These are phyloP conservation scores for Tyto alba DNA, from an alignment of 2,113 vertebrate species.

Conservation along the genomic window DNA sequence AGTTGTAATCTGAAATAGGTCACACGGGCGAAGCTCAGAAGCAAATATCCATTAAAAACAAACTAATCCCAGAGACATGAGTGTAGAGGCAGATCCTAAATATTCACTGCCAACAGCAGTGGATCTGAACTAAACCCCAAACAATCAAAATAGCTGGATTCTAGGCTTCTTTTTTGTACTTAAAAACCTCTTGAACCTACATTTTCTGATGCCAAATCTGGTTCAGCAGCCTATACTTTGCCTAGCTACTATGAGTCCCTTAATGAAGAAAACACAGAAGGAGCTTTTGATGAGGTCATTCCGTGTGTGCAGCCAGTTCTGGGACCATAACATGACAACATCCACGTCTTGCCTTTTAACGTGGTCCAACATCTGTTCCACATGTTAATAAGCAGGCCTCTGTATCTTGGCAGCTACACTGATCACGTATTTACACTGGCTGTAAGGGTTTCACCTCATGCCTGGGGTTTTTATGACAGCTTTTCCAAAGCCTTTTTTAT, in stretches of 20 bases:
- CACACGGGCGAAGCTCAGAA: background rate
- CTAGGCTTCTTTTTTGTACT: background rate
- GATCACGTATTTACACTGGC: rapidly evolving
- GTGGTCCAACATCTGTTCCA: background rate
- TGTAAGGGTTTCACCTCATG: background rate
- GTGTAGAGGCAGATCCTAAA: background rate
- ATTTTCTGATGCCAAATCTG: background rate
- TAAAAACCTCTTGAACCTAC: background rate
- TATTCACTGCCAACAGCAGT: background rate
- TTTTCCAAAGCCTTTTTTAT: background rate
- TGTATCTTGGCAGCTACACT: background rate
- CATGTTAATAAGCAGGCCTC: background rate
- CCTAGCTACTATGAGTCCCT: background rate
- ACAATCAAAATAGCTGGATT: background rate
- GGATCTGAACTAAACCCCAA: background rate
- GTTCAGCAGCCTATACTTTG: background rate
- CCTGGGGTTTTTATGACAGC: background rate
- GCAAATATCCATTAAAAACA: slow-evolving; percentile 2
- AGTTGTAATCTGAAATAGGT: background rate
- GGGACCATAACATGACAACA: background rate
- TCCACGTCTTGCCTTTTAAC: background rate
- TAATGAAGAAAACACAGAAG: background rate
- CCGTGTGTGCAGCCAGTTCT: background rate
- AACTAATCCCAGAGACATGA: background rate
- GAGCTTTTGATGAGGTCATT: background rate